Conservation (phyloP, 2,888 invertebrate genomes). For the Sarcophaga caerulescens region DNA sequence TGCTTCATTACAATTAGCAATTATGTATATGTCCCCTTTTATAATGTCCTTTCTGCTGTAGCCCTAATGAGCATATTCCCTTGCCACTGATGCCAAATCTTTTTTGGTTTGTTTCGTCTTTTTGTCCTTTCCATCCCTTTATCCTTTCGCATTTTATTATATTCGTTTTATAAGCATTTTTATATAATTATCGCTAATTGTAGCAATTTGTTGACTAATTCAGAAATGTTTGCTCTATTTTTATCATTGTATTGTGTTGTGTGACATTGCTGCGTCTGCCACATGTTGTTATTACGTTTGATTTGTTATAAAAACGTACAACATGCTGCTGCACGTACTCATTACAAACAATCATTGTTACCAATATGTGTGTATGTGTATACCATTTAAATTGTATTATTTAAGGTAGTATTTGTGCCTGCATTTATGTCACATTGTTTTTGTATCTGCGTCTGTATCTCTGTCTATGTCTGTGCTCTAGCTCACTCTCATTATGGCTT, state of each 20-base stretch:
- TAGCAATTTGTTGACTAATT: conserved; percentile 64
- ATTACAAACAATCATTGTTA: conserved; percentile 24
- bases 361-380: conserved; percentile 26
- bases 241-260: conserved; percentile 5
- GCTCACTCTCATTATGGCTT: conserved; percentile 56
- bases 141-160: conserved; percentile 23
- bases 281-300: conserved; percentile 38
- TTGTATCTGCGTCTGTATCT: no score
- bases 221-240: conserved; percentile 23
- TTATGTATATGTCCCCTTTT: no score
- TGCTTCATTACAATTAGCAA: no score
- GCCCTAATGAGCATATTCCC: no score
- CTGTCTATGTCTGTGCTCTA: neutral
- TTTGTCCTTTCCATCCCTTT: neutral
- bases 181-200: conserved; percentile 66
- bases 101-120: neutral
- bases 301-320: conserved; percentile 34
- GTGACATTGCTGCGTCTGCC: neutral
- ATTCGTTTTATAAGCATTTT: conserved; percentile 32
- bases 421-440: neutral
- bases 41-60: no score
- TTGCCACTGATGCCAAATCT: no score
- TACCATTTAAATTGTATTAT: conserved; percentile 12
- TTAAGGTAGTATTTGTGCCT: neutral
- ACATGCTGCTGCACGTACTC: conserved; percentile 54